These are phyloP conservation scores for Hemicrepidius hirtus DNA, from an alignment of 2,888 invertebrate genomes.

Conservation along the genomic window DNA sequence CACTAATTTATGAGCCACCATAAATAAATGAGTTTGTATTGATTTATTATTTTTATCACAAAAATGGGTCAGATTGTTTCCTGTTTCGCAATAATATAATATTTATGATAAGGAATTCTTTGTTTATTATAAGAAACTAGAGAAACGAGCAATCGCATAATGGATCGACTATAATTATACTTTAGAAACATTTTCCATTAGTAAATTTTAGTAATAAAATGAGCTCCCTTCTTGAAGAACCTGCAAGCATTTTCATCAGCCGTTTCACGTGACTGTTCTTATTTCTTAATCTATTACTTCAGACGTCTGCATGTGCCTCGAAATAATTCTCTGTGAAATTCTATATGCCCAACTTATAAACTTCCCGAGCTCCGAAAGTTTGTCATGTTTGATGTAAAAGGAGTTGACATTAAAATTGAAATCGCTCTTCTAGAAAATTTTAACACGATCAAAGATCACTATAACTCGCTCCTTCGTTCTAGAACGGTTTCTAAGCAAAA, in stretches of 20 bases:
- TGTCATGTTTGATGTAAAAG: conserved; percentile 72
- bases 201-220: conserved; percentile 26
- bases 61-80: too few species aligned
- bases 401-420: conserved; percentile 73
- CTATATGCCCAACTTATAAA: conserved; percentile 72
- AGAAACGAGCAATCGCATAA: not conserved
- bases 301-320: conserved; percentile 68
- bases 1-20: too few species aligned
- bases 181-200: not conserved
- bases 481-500: not conserved
- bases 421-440: conserved; percentile 69
- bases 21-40: too few species aligned
- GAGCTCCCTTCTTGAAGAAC: conserved; percentile 37
- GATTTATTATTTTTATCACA: too few species aligned
- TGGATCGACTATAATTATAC: not conserved
- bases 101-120: too few species aligned
- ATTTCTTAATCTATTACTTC: conserved; percentile 69
- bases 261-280: conserved; percentile 67
- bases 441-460: conserved; percentile 71
- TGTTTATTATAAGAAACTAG: too few species aligned
- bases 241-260: conserved; percentile 64
- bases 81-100: too few species aligned
- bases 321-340: conserved; percentile 70
- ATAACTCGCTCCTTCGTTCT: conserved; percentile 57
- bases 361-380: conserved; percentile 66